A percentile compares a stretch with the other conserved stretches of the same genome.
phyloP scores from a whole-genome alignment of 2,113 vertebrate species.

The Trichechus manatus region DNA sequence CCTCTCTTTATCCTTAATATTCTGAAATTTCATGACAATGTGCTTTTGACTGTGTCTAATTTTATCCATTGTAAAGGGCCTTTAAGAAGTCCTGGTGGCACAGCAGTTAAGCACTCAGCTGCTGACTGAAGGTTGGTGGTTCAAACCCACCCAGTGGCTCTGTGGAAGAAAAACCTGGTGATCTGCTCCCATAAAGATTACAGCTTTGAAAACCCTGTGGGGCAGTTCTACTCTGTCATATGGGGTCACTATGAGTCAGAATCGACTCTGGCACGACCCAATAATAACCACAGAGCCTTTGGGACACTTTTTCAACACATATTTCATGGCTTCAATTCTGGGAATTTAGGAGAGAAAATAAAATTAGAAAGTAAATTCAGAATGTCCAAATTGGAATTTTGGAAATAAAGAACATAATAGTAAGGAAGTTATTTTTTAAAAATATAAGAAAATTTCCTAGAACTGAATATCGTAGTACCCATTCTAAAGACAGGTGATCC shows the following conservation, averaged over 20 bases:
- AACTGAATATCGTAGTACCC: neutral
- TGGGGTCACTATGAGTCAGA: neutral
- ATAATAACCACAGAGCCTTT: neutral
- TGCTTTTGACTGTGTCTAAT: neutral
- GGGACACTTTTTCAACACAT: neutral
- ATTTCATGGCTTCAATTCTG: neutral
- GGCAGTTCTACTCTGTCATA: neutral
- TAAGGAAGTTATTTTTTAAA: neutral
- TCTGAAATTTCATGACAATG: neutral
- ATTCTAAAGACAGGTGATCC: too few species aligned
- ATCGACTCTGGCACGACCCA: neutral
- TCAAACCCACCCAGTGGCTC: neutral
- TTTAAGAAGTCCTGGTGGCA: neutral
- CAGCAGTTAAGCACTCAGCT: neutral
- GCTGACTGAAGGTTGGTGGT: neutral
- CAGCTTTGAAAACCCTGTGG: neutral
- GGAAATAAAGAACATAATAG: neutral
- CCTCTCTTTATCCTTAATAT: neutral
- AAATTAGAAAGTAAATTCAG: slow-evolving; percentile 13
- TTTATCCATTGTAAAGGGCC: neutral
- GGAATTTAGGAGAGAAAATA: neutral
- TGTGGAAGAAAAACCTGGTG: neutral
- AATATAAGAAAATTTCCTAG: neutral
- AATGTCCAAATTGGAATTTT: neutral
- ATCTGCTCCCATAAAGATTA: neutral